Conservation (phyloP, 1,140 invertebrate species). For the Trichogramma pretiosum region DNA sequence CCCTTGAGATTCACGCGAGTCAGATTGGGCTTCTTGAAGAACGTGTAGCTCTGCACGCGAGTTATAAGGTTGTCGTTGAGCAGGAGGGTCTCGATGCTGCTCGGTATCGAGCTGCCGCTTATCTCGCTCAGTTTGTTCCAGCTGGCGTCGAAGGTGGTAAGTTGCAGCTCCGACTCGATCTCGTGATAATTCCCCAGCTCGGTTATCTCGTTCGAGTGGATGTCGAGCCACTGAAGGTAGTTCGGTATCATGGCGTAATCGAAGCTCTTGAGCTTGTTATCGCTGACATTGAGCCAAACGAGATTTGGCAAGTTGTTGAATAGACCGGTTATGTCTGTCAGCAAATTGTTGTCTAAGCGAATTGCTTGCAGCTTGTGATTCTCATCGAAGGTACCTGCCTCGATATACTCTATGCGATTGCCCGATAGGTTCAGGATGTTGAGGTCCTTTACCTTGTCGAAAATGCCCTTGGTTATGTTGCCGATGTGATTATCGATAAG, state of each 20-base stretch:
- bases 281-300: constrained; percentile 85
- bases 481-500: constrained; percentile 81
- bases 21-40: constrained; percentile 84
- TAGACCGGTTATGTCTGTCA: constrained; percentile 74
- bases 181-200: constrained; percentile 86
- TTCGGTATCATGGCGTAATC: constrained; percentile 86
- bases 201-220: constrained; percentile 77
- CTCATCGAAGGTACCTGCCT: constrained; percentile 73
- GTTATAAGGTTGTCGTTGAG: constrained; percentile 79
- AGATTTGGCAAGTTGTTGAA: constrained; percentile 80
- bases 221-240: constrained; percentile 80
- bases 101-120: constrained; percentile 74
- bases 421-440: constrained; percentile 81
- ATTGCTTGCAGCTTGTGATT: constrained; percentile 80
- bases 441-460: constrained; percentile 71
- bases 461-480: constrained; percentile 75
- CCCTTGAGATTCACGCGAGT: constrained; percentile 77
- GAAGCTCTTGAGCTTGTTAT: constrained; percentile 80
- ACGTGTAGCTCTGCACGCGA: constrained; percentile 84
- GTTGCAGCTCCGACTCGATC: constrained; percentile 70
- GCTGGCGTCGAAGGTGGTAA: constrained; percentile 79
- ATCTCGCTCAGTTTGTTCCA: constrained; percentile 78
- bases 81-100: constrained; percentile 75
- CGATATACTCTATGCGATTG: constrained; percentile 79
- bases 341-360: constrained; percentile 76